phyloP scores from a whole-genome alignment of 2,888 invertebrate genomes.

The Polietes domitor region DNA sequence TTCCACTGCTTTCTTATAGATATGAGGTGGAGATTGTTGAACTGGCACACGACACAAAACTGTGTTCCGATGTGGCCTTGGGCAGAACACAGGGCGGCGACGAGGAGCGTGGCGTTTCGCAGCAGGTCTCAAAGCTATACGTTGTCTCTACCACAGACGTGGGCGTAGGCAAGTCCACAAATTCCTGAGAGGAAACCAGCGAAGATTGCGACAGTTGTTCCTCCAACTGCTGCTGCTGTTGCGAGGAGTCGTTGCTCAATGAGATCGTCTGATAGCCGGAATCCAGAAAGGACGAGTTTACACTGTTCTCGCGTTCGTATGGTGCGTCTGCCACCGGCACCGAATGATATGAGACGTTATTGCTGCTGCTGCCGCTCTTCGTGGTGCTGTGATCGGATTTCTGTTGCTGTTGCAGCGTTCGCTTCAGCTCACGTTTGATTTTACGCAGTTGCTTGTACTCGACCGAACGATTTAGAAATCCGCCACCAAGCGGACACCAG shows the following conservation, averaged over 20 bases:
- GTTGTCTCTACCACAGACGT: slow-evolving; percentile 56
- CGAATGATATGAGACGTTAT: neutral
- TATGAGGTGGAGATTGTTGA: slow-evolving; percentile 53
- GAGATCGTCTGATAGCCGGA: slow-evolving; percentile 60
- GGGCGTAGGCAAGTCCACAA: slow-evolving; percentile 49
- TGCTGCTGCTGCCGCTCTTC: neutral
- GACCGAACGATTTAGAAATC: slow-evolving; percentile 66
- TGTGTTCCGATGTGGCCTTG: slow-evolving; percentile 37
- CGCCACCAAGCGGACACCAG: slow-evolving; percentile 66
- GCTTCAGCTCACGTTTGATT: slow-evolving; percentile 74
- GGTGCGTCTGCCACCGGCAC: neutral
- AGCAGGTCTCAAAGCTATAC: slow-evolving; percentile 59
- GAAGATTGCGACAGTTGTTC: neutral
- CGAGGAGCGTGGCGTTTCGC: slow-evolving; percentile 42
- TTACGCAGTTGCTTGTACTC: slow-evolving; percentile 74
- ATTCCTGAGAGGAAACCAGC: slow-evolving; percentile 7
- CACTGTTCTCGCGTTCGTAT: neutral
- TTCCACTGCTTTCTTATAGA: slow-evolving; percentile 34
- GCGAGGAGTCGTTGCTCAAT: neutral
- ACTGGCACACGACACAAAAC: slow-evolving; percentile 56
- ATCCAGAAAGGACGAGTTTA: slow-evolving; percentile 37
- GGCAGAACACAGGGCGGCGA: slow-evolving; percentile 23
- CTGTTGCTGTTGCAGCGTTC: slow-evolving; percentile 71
- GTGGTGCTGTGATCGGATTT: slow-evolving; percentile 47
- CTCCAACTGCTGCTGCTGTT: slow-evolving; percentile 11